Evolutionary conservation across 35 echinoderm and acorn worm species (phyloP).

Genomic region (Ptychodera flava): DNA sequence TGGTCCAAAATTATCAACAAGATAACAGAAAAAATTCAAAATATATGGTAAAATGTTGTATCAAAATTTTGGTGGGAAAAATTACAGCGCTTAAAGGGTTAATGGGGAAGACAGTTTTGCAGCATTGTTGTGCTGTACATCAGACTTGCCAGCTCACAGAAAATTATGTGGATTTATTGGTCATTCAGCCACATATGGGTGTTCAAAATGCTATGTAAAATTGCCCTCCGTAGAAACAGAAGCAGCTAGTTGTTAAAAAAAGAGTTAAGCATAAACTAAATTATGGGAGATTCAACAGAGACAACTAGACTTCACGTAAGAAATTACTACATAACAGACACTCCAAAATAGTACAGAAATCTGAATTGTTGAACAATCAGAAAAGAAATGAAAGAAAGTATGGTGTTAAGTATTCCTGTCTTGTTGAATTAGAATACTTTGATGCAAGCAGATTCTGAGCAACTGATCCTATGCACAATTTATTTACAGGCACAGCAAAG

Average conservation of each 20-base stretch:
- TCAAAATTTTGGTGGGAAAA: no score
- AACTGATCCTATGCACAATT: conserved; percentile 34
- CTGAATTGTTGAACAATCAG: not conserved
- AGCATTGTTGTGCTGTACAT: not conserved
- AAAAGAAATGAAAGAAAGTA: not conserved
- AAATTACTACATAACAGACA: not conserved
- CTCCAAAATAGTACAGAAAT: not conserved
- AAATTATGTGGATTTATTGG: not conserved
- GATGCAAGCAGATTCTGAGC: conserved; percentile 15
- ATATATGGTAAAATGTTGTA: no score
- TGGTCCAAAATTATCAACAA: no score
- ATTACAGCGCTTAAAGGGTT: no score
- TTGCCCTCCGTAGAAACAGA: not conserved
- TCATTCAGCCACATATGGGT: not conserved
- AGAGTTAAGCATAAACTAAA: not conserved
- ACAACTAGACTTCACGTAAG: not conserved
- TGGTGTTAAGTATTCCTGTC: not conserved
- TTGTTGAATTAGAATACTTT: conserved; percentile 7
- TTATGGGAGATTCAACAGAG: not conserved
- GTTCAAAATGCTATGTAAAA: not conserved
- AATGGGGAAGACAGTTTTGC: not conserved
- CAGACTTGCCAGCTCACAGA: not conserved
- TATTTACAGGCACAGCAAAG: conserved; percentile 33
- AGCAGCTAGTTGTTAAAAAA: not conserved
- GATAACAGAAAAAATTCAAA: no score